Conservation (phyloP, 2,113 vertebrate species). For the Rattus norvegicus region GRCr8 NC_086026.1:103400001-103400500, state of each 20-base stretch:
- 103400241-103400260: background rate
- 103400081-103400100: background rate
- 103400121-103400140: too few relatives aligned
- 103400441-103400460: background rate
- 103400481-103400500: background rate
- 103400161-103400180: background rate
- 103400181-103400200: background rate
- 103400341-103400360: background rate
- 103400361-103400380: background rate
- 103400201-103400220: background rate
- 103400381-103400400: too few relatives aligned
- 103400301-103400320: background rate
- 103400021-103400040: background rate
- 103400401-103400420: background rate
- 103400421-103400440: background rate
- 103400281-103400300: background rate
- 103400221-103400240: background rate
- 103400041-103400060: background rate
- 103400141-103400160: background rate
- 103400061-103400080: background rate
- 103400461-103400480: conserved; percentile 11
- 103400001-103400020: background rate
- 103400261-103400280: background rate
- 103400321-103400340: too few relatives aligned
- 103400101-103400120: background rate